Evolutionary conservation across 2,113 vertebrate species (phyloP).

Genomic region (Lathamus discolor): DNA sequence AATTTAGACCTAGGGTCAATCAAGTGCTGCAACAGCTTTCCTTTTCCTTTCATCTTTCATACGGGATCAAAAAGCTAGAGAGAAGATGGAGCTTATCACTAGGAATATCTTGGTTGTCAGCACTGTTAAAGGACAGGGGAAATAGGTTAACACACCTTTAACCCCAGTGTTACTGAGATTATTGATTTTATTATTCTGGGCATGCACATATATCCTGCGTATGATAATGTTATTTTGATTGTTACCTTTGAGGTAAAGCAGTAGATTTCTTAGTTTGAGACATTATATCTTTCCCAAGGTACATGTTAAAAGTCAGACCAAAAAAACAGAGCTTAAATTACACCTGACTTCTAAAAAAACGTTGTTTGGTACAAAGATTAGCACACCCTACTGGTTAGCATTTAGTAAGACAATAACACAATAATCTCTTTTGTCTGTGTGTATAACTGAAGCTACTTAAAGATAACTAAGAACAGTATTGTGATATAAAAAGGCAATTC

Average conservation of each 20-base stretch:
- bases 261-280: neutral
- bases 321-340: neutral
- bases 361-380: neutral
- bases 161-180: neutral
- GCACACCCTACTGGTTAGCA: neutral
- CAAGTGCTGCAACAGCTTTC: neutral
- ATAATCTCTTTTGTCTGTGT: neutral
- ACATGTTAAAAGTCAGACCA: neutral
- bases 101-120: neutral
- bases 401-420: neutral
- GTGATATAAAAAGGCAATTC: neutral
- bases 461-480: neutral
- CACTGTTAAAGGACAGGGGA: neutral
- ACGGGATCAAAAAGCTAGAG: neutral
- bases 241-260: neutral
- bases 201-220: neutral
- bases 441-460: neutral
- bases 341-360: neutral
- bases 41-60: neutral
- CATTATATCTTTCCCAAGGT: neutral
- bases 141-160: neutral
- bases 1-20: neutral
- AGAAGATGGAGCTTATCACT: neutral
- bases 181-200: neutral
- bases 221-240: neutral